Percentiles rank a stretch among this genome's conserved stretches.
Conservation (phyloP, 2,113 vertebrate species). For the Sterna hirundo region DNA sequence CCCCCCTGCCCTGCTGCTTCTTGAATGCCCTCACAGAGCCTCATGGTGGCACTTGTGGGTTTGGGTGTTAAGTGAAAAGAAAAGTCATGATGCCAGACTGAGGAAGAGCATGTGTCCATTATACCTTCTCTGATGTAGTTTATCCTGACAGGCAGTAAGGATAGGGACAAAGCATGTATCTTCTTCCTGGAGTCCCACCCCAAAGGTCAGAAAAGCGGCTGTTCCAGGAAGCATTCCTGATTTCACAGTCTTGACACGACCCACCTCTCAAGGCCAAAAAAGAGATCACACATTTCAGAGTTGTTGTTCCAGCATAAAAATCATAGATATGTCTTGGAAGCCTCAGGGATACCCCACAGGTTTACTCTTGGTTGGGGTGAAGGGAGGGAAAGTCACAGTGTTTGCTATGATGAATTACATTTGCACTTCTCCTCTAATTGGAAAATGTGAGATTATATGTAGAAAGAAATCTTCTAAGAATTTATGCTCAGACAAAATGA, state of each 20-base stretch:
- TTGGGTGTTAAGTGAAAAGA: neutral
- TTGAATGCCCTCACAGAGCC: neutral
- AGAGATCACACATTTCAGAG: neutral
- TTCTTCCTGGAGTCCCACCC: neutral
- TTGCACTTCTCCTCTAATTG: neutral
- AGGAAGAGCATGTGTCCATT: accelerated
- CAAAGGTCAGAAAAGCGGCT: neutral
- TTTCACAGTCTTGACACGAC: neutral
- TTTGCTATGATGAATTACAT: neutral
- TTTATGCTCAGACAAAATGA: neutral
- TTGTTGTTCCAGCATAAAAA: neutral
- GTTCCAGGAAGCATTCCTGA: neutral
- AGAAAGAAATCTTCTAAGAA: neutral
- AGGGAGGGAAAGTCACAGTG: neutral
- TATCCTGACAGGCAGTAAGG: neutral
- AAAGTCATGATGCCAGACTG: neutral
- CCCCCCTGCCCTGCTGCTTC: neutral
- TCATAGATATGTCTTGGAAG: neutral
- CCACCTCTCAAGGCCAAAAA: neutral
- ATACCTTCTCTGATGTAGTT: no score
- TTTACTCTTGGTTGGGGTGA: neutral
- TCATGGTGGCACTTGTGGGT: neutral
- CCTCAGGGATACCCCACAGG: neutral
- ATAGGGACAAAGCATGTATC: accelerated
- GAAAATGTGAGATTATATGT: neutral